Evolutionary conservation across 2,888 invertebrate species (phyloP), one percentile per base, ranked within the genome.

Genomic region (Osmoderma eremita): DNA sequence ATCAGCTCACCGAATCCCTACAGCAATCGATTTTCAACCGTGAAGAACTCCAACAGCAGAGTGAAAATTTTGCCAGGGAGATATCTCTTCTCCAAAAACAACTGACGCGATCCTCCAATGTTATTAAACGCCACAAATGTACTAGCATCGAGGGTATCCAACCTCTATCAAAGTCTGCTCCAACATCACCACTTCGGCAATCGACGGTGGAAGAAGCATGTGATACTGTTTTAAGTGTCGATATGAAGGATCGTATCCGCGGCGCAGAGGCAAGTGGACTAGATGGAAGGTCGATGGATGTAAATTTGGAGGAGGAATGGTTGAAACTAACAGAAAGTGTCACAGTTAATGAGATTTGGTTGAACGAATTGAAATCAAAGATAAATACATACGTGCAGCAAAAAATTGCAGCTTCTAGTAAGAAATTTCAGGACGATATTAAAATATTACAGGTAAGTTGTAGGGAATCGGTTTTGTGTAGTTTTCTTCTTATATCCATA

Each of bases 1-100:
- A 89, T 75, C 88, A 91, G 81, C 84, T 93, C 67, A 90, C 88
- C 70, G 84, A 88, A 75, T 89, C 91, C 30, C 84, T 93, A 75
- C 88, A 91, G 80, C 87, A 88, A 76, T 88, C 90, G 0, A 81
- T 89, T 38, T 81, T 82, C 20, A 86, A 88, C 61, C 84, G 89
- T 67, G 88, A 90, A 74, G 84, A 87, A 68, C 81, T 91, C 48
- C 86, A 86, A 75, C 75, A 79, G 45, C 88, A 91, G 75, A 88
- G 88, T 70, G 85, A 87, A 36, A 86, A 88, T 71, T 86, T 90
- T 13, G 84, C 84, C 0, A 83, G 82, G 8, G 88, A 91, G 79
- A 84, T 91, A 12, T 84, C 85, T 12, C 79, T 83, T 41, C 75
- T 89, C 10, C 82, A 84, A 17, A 79, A 81, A 61, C 84, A 85